A percentile compares a stretch with the other conserved stretches of the same genome.
Evolutionary conservation across 2,888 invertebrate species (phyloP).

Genomic region (Orchesella flavescens): DNA sequence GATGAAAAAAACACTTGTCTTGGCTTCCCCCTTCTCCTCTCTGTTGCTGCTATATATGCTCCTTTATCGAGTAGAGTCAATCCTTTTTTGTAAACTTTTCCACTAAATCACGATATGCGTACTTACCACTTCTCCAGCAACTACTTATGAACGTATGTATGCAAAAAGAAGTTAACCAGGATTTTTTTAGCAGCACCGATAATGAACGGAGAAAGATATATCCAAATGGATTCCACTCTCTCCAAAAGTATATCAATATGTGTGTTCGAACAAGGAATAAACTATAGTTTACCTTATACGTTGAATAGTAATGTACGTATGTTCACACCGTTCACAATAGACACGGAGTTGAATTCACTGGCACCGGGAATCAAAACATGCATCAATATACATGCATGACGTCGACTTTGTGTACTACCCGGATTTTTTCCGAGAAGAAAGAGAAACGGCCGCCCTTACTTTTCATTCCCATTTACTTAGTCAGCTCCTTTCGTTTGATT

Average conservation of each 20-base stretch:
- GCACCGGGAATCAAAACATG: neutral
- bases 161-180: neutral
- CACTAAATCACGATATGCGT: slow-evolving; percentile 58
- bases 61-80: slow-evolving; percentile 29
- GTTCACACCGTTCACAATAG: neutral
- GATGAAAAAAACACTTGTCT: neutral
- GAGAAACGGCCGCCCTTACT: too few species aligned
- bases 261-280: neutral
- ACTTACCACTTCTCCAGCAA: slow-evolving; percentile 31
- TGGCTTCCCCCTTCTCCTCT: neutral
- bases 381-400: slow-evolving; percentile 4
- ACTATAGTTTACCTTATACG: neutral
- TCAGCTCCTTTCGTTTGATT: neutral
- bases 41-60: too few species aligned
- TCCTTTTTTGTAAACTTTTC: slow-evolving; percentile 58
- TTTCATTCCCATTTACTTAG: too few species aligned
- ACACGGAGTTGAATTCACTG: neutral
- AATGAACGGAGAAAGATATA: too few species aligned
- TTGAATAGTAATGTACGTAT: neutral
- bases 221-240: neutral
- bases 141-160: neutral
- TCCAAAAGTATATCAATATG: neutral
- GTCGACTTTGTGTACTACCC: neutral
- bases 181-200: neutral
- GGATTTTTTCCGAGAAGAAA: neutral